Base-by-base conservation (phyloP, 1,140 invertebrate genomes). In the Lepidostoma basale region DNA sequence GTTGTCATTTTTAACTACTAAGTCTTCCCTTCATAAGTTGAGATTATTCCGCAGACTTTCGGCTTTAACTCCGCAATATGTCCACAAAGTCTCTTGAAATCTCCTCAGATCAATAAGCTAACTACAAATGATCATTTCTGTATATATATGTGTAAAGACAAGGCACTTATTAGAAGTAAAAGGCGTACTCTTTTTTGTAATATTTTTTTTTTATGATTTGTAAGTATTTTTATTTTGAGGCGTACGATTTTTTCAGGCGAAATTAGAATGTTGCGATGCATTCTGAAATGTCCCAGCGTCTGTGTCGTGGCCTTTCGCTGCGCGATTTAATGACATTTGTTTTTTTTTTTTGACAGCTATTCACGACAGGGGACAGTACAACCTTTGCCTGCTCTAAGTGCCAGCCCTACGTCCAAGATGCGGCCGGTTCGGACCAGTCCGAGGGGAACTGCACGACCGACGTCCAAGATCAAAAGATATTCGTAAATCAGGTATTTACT, bases 261-360 rank as follows among this genome's bases (percentile, higher is more conserved):
- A 36, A 39, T 36, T 16, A 20, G 23, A 14, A 12, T 16, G 30
- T 56, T 16, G 28, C 52, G 28, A 20, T 56, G 14, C 52, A 22
- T 39, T 56, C 22, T 36, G 12, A 23, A 10, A 16, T 44, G 12
- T 44, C 36, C 10, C 18, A 16, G 18, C 16, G 39, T 56, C 18
- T 56, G 25, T n/a, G 16, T n/a, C 28, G 26, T 49, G n/a, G 28
- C 47, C 10, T 60, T 47, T 62, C n/a, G 45, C 47, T 26, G 12
- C 33, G 28, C 16, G 45, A 30, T 45, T 2, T 33, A 26, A 33
- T 56, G 63, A 56, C 49, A 44, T 30, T 8, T 66, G 33, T 22
- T 66, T 56, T n/a, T n/a, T n/a, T 54, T 66, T 63, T 66, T 66
- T 66, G 63, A 66, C 63, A 66, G 63, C 36, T 66, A 42, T 66